These are phyloP conservation scores for Phytoseiulus persimilis DNA, from an alignment of 2,888 invertebrate species.

Conservation along the genomic window DNA sequence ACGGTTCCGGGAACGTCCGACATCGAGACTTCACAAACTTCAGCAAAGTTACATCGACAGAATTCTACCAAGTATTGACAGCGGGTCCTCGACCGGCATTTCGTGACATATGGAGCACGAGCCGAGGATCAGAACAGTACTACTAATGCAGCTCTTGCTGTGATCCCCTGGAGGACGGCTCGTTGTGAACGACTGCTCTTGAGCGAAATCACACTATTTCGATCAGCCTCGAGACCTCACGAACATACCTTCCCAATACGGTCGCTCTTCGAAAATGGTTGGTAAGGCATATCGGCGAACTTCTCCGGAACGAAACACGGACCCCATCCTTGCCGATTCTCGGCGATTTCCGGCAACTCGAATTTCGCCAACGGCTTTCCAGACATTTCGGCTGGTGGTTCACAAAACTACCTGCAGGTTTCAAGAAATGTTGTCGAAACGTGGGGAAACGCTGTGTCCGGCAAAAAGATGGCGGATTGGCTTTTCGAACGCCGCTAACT, in stretches of 20 bases:
- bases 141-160: background rate
- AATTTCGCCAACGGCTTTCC: conserved; percentile 31
- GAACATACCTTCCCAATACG: conserved; percentile 79
- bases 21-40: too few relatives aligned
- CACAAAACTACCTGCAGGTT: background rate
- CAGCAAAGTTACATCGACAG: too few relatives aligned
- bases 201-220: too few relatives aligned
- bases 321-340: conserved; percentile 82
- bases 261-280: conserved; percentile 97
- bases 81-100: background rate
- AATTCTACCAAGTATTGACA: too few relatives aligned
- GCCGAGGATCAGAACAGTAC: background rate
- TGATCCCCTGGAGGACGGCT: background rate
- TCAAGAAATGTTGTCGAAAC: background rate
- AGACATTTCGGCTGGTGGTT: background rate
- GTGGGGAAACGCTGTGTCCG: background rate
- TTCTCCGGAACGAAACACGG: conserved; percentile 87
- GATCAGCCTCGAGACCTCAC: background rate
- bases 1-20: too few relatives aligned
- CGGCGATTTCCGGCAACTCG: conserved; percentile 35
- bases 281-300: conserved; percentile 93
- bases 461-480: background rate
- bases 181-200: too few relatives aligned
- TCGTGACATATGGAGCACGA: background rate
- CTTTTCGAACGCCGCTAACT: background rate